Evolutionary conservation across 2,797 vertebrate species (phyloP), one percentile per base, ranked within the genome.

Genomic region (Sarcophilus harrisii): DNA sequence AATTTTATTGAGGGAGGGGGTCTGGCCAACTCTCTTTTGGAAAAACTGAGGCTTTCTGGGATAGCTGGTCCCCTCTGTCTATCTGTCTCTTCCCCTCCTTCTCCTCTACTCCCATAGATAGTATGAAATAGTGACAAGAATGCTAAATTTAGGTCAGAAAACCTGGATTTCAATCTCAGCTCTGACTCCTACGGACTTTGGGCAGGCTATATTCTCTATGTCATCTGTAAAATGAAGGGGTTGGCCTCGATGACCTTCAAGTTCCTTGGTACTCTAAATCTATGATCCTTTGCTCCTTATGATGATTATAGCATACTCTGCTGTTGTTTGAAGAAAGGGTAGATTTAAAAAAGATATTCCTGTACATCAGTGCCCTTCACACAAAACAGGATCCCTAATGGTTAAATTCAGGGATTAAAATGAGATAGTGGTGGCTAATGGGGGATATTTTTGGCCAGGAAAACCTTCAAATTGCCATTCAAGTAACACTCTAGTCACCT

Each of bases 401-500:
- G 62, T 66, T 66, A 66, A 66, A 66, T 66, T 5, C 32, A 6
- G 62, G 66, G 73, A 73, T 38, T 38, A 38, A 73, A 38, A 38
- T 6, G n/a, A 73, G n/a, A 14, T 38, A 38, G 32, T 73, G 5
- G 66, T 73, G 16, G 60, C 60, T 73, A n/a, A 73, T 2, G 27
- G 57, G 95, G 62, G 27, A 24, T 16, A 27, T 30, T 93, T 94
- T 91, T 38, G 90, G 60, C 58, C 24, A 93, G 93, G 16, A 28
- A 57, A 49, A 49, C 93, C 58, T 81, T 92, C 87, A 14, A 93
- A 95, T 58, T 49, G 58, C 27, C 30, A 73, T 73, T 73, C 14
- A 73, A 10, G 92, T 62, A 93, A 66, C 4, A 1, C 6, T 94
- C 96, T 96, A 24, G 45, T 94, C 30, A 91, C 66, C 32, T 16